Percentiles rank a stretch among this genome's conserved stretches.
phyloP scores from a whole-genome alignment of 2,888 invertebrate species.

The Macrophya annulata region DNA sequence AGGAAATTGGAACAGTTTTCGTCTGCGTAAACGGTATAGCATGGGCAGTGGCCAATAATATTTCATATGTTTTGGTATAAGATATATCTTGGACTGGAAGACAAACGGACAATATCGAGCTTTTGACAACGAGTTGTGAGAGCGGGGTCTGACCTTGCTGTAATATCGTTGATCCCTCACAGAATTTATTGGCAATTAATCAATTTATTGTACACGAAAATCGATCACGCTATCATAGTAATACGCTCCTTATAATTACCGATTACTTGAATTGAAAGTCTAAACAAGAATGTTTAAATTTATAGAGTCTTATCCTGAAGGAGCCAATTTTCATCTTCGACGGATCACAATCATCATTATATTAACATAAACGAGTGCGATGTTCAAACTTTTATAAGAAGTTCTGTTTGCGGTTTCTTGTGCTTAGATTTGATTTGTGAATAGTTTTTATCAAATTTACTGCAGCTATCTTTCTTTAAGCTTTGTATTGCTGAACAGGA shows the following conservation, averaged over 20 bases:
- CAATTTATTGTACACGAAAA: not conserved
- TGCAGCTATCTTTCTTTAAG: not conserved
- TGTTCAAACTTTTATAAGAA: no score
- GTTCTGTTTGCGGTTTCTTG: no score
- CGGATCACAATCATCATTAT: not conserved
- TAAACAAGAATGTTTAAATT: not conserved
- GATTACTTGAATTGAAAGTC: not conserved
- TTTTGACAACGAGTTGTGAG: not conserved
- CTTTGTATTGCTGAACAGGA: no score
- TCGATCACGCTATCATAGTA: not conserved
- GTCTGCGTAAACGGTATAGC: constrained; percentile 15
- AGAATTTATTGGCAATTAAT: not conserved
- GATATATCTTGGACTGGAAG: not conserved
- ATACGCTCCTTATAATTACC: not conserved
- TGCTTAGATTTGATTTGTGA: not conserved
- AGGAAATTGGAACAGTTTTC: constrained; percentile 46
- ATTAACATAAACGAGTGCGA: no score
- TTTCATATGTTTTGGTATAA: constrained; percentile 12
- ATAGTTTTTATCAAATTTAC: not conserved
- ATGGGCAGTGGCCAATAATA: not conserved
- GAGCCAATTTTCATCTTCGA: not conserved
- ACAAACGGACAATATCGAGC: not conserved
- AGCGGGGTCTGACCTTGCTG: not conserved
- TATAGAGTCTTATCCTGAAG: not conserved
- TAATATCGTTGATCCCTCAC: not conserved